phyloP scores from a whole-genome alignment of 92 coral and sea anemone genomes.

The Chrysogorgia sp. region DNA sequence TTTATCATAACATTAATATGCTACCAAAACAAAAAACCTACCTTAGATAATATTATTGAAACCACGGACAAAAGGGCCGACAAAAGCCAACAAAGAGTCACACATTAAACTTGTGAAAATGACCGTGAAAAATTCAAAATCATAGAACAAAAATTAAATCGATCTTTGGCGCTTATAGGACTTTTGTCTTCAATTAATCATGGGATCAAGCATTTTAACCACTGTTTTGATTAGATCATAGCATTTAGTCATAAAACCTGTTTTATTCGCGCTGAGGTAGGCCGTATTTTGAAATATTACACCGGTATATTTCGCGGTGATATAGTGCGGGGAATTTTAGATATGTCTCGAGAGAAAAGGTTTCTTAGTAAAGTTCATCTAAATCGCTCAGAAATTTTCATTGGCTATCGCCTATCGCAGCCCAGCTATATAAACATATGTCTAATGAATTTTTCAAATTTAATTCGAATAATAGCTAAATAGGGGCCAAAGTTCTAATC shows the following conservation, averaged over 20 bases:
- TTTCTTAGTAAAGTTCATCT: too few species aligned
- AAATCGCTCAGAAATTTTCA: too few species aligned
- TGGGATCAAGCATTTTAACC: background rate
- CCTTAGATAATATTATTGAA: background rate
- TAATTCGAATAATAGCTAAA: too few species aligned
- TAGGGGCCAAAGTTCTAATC: too few species aligned
- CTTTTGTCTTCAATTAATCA: background rate
- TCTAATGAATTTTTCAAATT: too few species aligned
- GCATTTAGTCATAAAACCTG: background rate
- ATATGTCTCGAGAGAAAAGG: background rate
- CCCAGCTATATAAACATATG: too few species aligned
- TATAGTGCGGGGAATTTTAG: background rate
- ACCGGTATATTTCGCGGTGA: background rate
- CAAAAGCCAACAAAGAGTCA: conserved; percentile 3
- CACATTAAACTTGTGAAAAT: too few species aligned
- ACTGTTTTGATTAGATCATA: conserved; percentile 33
- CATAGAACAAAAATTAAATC: background rate
- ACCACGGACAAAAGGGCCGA: background rate
- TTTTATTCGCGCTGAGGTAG: background rate
- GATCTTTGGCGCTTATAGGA: too few species aligned
- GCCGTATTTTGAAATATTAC: conserved; percentile 21
- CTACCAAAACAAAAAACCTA: background rate
- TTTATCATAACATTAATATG: too few species aligned
- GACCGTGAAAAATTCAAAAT: too few species aligned
- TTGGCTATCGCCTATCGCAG: too few species aligned